Percentiles rank a stretch among this genome's conserved stretches.
Conservation (phyloP, 2,113 vertebrate species). For the Edolisoma coerulescens region DNA sequence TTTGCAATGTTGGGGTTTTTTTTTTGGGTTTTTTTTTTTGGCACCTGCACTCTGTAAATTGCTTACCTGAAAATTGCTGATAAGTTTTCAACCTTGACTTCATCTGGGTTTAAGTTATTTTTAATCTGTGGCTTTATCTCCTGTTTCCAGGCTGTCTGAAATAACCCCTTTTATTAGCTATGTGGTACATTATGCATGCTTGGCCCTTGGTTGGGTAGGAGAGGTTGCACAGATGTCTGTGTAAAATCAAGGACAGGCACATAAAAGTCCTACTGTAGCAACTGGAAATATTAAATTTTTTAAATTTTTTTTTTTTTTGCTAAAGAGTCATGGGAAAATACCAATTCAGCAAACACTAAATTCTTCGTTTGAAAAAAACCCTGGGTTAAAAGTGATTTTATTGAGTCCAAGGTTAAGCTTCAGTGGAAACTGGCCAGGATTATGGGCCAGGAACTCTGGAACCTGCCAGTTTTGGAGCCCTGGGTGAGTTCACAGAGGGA, state of each 20-base stretch:
- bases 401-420: constrained; percentile 11
- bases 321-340: constrained; percentile 32
- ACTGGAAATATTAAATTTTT: not conserved
- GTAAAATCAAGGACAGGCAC: not conserved
- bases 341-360: not conserved
- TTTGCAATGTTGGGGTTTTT: not conserved
- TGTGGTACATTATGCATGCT: not conserved
- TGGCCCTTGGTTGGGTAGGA: not conserved
- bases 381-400: not conserved
- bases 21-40: not conserved
- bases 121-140: not conserved
- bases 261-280: not conserved
- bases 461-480: not conserved
- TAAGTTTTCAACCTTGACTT: not conserved
- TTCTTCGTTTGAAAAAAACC: not conserved
- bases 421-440: constrained; percentile 21
- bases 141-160: not conserved
- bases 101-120: not conserved
- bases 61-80: not conserved
- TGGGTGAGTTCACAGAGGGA: not conserved
- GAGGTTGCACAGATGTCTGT: not conserved
- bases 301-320: not conserved
- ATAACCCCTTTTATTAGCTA: not conserved
- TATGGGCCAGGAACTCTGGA: not conserved
- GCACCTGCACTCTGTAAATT: not conserved